Percentiles rank a stretch among this genome's conserved stretches.
Evolutionary conservation across 2,797 vertebrate genomes (phyloP).

Genomic region (Alauda arvensis): DNA sequence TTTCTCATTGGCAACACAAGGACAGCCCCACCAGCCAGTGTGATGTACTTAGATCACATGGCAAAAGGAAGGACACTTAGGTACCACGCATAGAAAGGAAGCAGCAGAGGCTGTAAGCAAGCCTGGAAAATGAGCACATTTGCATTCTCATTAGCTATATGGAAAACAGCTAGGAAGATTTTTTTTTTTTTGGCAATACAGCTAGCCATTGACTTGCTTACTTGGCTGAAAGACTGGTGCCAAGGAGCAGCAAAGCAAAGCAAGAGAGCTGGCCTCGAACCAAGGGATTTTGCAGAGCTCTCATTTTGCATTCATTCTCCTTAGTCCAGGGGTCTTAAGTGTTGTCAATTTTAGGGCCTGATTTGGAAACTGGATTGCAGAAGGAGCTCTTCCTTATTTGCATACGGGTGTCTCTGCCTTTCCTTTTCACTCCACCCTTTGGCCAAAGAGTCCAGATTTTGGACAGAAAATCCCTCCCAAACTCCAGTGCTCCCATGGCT

Average conservation of each 20-base stretch:
- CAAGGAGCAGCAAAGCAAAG: constrained; percentile 43
- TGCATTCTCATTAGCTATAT: constrained; percentile 30
- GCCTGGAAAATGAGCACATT: neutral
- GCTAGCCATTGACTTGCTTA: constrained; percentile 33
- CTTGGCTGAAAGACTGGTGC: constrained; percentile 36
- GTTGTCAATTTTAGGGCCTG: neutral
- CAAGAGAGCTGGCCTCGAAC: constrained; percentile 39
- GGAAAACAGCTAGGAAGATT: constrained; percentile 4
- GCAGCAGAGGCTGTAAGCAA: neutral
- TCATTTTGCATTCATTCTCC: constrained; percentile 47
- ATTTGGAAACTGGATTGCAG: neutral
- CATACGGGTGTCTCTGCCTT: neutral
- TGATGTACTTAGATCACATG: neutral
- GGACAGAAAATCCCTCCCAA: neutral
- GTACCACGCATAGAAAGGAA: neutral
- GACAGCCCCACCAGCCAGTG: neutral
- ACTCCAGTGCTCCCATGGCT: neutral
- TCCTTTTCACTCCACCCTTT: neutral
- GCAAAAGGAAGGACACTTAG: neutral
- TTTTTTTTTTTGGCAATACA: constrained; percentile 29
- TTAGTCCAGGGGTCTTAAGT: constrained; percentile 19
- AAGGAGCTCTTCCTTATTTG: neutral
- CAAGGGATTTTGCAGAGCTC: constrained; percentile 49
- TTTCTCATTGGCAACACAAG: neutral
- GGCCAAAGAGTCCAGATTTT: neutral